Conservation (phyloP, 2,888 invertebrate species). For the Andricus quercusramuli region DNA sequence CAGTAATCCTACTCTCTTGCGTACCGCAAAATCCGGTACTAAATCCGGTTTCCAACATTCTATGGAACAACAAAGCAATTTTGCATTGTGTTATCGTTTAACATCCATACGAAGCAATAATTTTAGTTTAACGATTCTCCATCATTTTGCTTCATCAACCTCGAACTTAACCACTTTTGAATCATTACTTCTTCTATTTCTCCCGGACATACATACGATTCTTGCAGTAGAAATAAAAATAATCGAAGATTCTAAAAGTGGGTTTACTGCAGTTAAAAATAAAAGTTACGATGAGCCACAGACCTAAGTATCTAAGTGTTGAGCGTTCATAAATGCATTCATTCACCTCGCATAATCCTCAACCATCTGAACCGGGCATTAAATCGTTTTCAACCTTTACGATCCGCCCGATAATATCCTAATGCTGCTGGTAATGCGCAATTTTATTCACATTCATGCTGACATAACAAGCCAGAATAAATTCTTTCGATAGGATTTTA, state of each 20-base stretch:
- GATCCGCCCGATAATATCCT: slow-evolving; percentile 19
- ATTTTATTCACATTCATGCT: slow-evolving; percentile 1
- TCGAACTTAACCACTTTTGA: background rate
- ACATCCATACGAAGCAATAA: background rate
- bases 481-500: background rate
- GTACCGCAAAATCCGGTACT: background rate
- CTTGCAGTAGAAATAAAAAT: background rate
- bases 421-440: slow-evolving; percentile 31
- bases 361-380: slow-evolving; percentile 14
- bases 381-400: slow-evolving; percentile 33
- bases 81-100: background rate
- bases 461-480: slow-evolving; percentile 6
- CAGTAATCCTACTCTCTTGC: background rate
- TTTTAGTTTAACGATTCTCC: slow-evolving; percentile 11
- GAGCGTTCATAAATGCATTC: slow-evolving; percentile 23
- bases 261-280: slow-evolving; percentile 23
- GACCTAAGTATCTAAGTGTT: background rate
- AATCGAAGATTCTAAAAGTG: slow-evolving; percentile 20
- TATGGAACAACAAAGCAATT: background rate
- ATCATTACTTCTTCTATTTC: background rate
- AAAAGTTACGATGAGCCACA: slow-evolving; percentile 27
- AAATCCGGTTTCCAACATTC: background rate
- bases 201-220: slow-evolving; percentile 7
- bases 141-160: background rate
- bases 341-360: slow-evolving; percentile 34